Percentiles rank a stretch among this genome's conserved stretches.
These are phyloP conservation scores for Halcyon malimbica DNA, from an alignment of 2,113 vertebrate species.

Conservation along the genomic window DNA sequence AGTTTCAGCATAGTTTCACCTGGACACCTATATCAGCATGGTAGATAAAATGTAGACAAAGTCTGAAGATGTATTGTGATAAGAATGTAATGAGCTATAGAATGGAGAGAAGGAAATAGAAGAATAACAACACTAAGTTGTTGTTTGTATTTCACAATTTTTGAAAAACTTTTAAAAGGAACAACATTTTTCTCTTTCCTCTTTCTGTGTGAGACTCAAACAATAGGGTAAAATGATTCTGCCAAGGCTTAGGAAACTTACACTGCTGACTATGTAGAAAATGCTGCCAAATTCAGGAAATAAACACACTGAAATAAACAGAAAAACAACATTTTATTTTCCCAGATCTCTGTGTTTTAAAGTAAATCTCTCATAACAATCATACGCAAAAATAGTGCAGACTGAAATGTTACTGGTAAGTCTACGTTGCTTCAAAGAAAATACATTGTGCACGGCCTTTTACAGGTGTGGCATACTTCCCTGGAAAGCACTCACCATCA, in stretches of 20 bases:
- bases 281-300: slow-evolving; percentile 36
- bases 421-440: neutral
- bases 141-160: slow-evolving; percentile 26
- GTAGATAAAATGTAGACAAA: neutral
- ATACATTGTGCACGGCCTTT: neutral
- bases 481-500: neutral
- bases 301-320: slow-evolving; percentile 53
- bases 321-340: slow-evolving; percentile 35
- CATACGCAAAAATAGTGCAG: neutral
- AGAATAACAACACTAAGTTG: slow-evolving; percentile 44
- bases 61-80: neutral
- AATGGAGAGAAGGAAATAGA: neutral
- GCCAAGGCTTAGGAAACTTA: slow-evolving; percentile 9
- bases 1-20: neutral
- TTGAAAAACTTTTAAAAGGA: neutral
- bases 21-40: slow-evolving; percentile 3
- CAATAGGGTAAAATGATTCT: slow-evolving; percentile 56
- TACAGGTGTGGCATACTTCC: neutral
- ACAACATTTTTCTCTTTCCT: neutral
- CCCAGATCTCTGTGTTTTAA: neutral
- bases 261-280: slow-evolving; percentile 15
- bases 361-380: neutral
- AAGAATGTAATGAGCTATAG: neutral
- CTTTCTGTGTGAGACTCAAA: slow-evolving; percentile 34
- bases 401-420: neutral